phyloP scores from a whole-genome alignment of 2,113 vertebrate genomes.

The Rissa tridactyla region DNA sequence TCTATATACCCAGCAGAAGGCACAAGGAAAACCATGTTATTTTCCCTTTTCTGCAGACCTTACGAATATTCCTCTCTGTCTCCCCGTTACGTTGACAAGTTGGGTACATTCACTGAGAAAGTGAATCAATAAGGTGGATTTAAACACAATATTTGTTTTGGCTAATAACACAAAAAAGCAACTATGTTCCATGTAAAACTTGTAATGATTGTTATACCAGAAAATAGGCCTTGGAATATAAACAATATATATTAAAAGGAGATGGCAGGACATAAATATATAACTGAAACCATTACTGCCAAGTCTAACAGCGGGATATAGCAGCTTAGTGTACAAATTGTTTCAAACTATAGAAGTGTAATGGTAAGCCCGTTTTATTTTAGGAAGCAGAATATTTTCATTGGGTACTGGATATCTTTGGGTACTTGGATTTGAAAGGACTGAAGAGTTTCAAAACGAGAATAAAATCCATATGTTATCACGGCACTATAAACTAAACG shows the following conservation, averaged over 20 bases:
- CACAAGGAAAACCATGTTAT: neutral
- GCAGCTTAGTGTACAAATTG: slow-evolving; percentile 41
- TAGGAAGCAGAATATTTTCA: slow-evolving; percentile 27
- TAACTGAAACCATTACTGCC: slow-evolving; percentile 36
- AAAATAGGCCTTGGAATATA: slow-evolving; percentile 39
- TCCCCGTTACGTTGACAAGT: neutral
- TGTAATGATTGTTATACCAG: slow-evolving; percentile 51
- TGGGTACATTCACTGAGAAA: neutral
- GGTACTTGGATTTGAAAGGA: slow-evolving; percentile 7
- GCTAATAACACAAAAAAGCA: slow-evolving; percentile 21
- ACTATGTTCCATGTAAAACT: slow-evolving; percentile 23
- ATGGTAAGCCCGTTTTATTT: slow-evolving; percentile 13
- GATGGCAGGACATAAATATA: slow-evolving; percentile 54
- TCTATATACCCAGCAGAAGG: neutral
- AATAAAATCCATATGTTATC: neutral
- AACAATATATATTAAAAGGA: slow-evolving; percentile 55
- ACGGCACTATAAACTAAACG: neutral
- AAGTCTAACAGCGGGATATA: slow-evolving; percentile 45
- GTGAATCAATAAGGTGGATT: slow-evolving; percentile 47
- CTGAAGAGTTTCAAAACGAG: neutral
- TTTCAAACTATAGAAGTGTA: slow-evolving; percentile 1
- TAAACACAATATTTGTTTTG: slow-evolving; percentile 52
- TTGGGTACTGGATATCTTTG: neutral
- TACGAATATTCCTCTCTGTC: neutral
- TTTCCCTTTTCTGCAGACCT: neutral